phyloP scores from a whole-genome alignment of 1,140 invertebrate genomes.

The Leucophenga varia region DNA sequence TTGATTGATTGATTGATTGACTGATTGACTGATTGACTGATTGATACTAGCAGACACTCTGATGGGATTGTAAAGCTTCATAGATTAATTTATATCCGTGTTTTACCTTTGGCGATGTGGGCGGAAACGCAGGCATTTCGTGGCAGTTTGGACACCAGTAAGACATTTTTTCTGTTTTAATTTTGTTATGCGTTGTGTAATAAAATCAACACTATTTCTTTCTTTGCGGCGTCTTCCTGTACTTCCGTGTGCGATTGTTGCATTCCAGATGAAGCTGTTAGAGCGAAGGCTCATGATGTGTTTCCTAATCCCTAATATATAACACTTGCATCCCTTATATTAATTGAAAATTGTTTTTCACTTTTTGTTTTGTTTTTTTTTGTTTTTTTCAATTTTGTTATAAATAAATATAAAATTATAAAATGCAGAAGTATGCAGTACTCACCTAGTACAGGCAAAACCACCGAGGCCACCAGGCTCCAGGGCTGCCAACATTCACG shows the following conservation, averaged over 20 bases:
- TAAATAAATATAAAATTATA: constrained; percentile 2
- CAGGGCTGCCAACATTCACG: constrained; percentile 58
- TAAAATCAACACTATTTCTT: too few species aligned
- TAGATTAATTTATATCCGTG: neutral
- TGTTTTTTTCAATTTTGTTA: constrained; percentile 18
- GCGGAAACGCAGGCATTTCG: constrained; percentile 44
- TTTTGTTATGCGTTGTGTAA: too few species aligned
- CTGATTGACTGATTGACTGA: constrained; percentile 19
- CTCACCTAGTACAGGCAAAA: constrained; percentile 57
- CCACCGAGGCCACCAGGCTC: constrained; percentile 57
- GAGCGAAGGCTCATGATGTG: too few species aligned
- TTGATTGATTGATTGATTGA: constrained; percentile 4
- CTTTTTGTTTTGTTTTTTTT: constrained; percentile 3
- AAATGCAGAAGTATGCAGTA: constrained; percentile 7
- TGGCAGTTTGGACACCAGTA: constrained; percentile 55
- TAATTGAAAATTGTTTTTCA: too few species aligned
- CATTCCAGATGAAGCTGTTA: too few species aligned
- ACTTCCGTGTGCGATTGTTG: too few species aligned
- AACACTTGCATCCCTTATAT: too few species aligned
- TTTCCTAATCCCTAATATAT: too few species aligned
- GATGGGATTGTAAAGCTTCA: constrained; percentile 7
- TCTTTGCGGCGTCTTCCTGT: too few species aligned
- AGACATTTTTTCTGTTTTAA: constrained; percentile 33
- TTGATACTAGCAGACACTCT: constrained; percentile 11
- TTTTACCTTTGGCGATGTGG: constrained; percentile 46